Conservation (phyloP, 2,888 invertebrate species). For the Xanthorhoe spadicearia region DNA sequence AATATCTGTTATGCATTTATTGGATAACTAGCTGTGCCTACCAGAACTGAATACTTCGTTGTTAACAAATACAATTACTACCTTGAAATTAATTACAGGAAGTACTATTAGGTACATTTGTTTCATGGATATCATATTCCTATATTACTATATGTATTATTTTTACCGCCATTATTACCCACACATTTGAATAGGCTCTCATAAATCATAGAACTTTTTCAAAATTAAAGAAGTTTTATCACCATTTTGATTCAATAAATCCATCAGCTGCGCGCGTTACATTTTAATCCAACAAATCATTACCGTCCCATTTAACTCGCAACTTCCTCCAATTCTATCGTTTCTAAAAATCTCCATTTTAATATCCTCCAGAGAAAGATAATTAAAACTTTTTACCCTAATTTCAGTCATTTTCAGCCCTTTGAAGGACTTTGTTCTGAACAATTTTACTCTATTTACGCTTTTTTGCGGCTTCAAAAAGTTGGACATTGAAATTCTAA, state of each 20-base stretch:
- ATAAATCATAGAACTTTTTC: too few relatives aligned
- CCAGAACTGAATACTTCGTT: too few relatives aligned
- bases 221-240: not conserved
- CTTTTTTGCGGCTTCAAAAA: constrained; percentile 44
- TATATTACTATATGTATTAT: too few relatives aligned
- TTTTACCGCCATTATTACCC: too few relatives aligned
- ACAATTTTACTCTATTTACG: constrained; percentile 47
- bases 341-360: constrained; percentile 43
- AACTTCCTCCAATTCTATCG: constrained; percentile 38
- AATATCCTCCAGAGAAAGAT: constrained; percentile 41
- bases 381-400: constrained; percentile 47
- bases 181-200: too few relatives aligned
- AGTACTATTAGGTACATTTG: too few relatives aligned
- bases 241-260: constrained; percentile 9
- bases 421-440: constrained; percentile 46
- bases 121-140: too few relatives aligned
- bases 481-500: constrained; percentile 38
- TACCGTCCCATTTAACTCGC: constrained; percentile 41
- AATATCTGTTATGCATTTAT: too few relatives aligned
- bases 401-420: constrained; percentile 45
- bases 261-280: constrained; percentile 11
- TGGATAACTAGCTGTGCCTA: too few relatives aligned
- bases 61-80: too few relatives aligned
- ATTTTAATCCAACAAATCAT: constrained; percentile 31
- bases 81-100: too few relatives aligned